Conservation (phyloP, 2,888 invertebrate genomes). For the Apamea epomidion region DNA sequence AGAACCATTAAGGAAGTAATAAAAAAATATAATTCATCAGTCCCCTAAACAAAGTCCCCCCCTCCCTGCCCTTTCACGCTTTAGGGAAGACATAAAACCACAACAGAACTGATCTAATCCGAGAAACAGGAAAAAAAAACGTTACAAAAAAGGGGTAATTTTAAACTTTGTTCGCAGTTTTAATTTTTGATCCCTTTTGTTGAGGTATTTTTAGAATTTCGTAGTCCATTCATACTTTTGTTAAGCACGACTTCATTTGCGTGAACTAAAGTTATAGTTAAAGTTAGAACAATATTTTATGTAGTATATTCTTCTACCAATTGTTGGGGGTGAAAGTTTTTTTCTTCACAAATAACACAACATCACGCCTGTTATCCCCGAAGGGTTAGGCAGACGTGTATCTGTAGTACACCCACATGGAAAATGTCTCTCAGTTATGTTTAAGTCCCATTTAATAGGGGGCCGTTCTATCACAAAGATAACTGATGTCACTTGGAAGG, state of each 20-base stretch:
- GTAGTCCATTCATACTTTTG: slow-evolving; percentile 41
- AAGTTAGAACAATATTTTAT: slow-evolving; percentile 35
- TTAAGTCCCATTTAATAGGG: too few relatives aligned
- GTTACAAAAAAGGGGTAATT: slow-evolving; percentile 46
- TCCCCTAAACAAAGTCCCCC: slow-evolving; percentile 19
- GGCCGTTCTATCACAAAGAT: too few relatives aligned
- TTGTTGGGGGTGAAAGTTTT: background rate
- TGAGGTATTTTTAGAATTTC: slow-evolving; percentile 35
- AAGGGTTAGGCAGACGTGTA: too few relatives aligned
- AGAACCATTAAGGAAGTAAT: slow-evolving; percentile 4
- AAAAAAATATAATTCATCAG: slow-evolving; percentile 13
- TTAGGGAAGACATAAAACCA: slow-evolving; percentile 31
- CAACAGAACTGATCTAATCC: slow-evolving; percentile 30
- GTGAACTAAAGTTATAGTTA: slow-evolving; percentile 24
- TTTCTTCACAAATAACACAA: background rate
- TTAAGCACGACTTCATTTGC: slow-evolving; percentile 49
- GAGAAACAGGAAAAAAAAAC: slow-evolving; percentile 46
- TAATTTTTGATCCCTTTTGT: slow-evolving; percentile 49
- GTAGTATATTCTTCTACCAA: background rate
- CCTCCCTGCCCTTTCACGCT: slow-evolving; percentile 7
- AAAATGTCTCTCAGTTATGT: too few relatives aligned
- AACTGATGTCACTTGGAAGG: too few relatives aligned
- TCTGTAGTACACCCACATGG: too few relatives aligned
- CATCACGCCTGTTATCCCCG: background rate
- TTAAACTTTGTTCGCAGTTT: slow-evolving; percentile 47